Base-by-base conservation (phyloP, 2,888 invertebrate species). In the Phaonia tiefii region DNA sequence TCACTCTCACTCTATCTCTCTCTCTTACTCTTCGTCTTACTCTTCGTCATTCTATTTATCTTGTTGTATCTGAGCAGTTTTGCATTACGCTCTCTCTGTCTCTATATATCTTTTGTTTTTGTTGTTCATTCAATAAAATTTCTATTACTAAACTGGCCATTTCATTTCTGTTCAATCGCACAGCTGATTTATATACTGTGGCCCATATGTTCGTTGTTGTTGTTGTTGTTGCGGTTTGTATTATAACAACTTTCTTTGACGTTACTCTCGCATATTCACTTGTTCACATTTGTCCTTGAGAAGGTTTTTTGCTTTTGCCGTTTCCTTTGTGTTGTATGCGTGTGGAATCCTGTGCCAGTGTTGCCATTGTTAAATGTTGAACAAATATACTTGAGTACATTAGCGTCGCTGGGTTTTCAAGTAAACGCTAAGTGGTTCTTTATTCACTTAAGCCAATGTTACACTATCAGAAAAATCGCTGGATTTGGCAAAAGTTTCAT, bases 201-300 rank as follows among this genome's bases (percentile, higher is more conserved):
- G 58, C 8, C 65, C 70, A 73, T 77, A 77, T 77, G 66, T 65
- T 79, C 69, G 65, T 46, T 58, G 31, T 42, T 42, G 39, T 63
- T 58, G 58, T 37, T 58, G 20, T 54, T 20, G 54, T 54, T 26
- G n/a, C 26, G 25, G 56, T 25, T 56, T 25, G 56, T 60, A 37
- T 39, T 63, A 39, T 39, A 39, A 31, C 31, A 49, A 71, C 25
- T 44, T 42, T 73, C 22, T 63, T 69, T 25, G 56, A 37, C 44
- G 67, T 72, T 51, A 56, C 51, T 67, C 67, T 67, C 39, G 37
- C 17, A 20, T 63, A 22, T 22, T 2, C 26, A 5, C 31, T 31
- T 31, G 31, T 31, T 5, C 8, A 31, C 31, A 72, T 77, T 83
- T 78, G 82, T 83, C 82, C 82, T 83, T 83, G 82, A 80, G 67